Conservation (phyloP, 2,888 invertebrate genomes). For the Euzophera pinguis region DNA sequence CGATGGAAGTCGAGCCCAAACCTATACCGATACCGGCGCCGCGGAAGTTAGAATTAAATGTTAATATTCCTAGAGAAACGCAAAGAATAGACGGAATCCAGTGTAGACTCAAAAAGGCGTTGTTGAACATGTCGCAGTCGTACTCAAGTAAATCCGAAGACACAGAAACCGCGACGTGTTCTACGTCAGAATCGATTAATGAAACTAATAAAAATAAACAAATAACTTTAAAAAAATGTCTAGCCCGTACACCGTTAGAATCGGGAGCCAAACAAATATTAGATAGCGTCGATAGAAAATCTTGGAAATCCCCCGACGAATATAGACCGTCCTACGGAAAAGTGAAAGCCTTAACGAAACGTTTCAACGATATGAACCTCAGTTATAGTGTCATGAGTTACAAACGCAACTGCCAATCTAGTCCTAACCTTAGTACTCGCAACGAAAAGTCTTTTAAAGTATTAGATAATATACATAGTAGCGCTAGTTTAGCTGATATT, state of each 20-base stretch:
- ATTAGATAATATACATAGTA: slow-evolving; percentile 48
- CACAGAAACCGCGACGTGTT: slow-evolving; percentile 52
- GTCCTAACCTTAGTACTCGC: slow-evolving; percentile 65
- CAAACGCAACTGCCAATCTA: slow-evolving; percentile 68
- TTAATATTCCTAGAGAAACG: slow-evolving; percentile 48
- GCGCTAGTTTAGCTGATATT: slow-evolving; percentile 60
- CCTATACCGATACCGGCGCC: slow-evolving; percentile 25
- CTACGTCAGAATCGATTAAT: slow-evolving; percentile 59
- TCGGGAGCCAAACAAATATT: slow-evolving; percentile 55
- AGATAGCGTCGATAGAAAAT: slow-evolving; percentile 70
- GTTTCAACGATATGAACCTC: slow-evolving; percentile 80
- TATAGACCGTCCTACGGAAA: slow-evolving; percentile 84
- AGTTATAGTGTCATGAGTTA: slow-evolving; percentile 63
- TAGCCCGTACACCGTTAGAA: slow-evolving; percentile 37
- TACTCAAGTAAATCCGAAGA: slow-evolving; percentile 61
- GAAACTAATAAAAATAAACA: slow-evolving; percentile 34
- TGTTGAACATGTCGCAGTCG: slow-evolving; percentile 57
- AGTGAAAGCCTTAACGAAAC: slow-evolving; percentile 85
- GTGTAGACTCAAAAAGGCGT: slow-evolving; percentile 52
- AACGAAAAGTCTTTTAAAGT: slow-evolving; percentile 38
- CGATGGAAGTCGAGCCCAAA: slow-evolving; percentile 35
- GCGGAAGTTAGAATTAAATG: slow-evolving; percentile 47
- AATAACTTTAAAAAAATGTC: slow-evolving; percentile 25
- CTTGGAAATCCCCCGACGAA: slow-evolving; percentile 86
- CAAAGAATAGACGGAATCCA: slow-evolving; percentile 51